These are phyloP conservation scores for Microtus oregoni DNA, from an alignment of 2,113 vertebrate species.

Conservation along the genomic window DNA sequence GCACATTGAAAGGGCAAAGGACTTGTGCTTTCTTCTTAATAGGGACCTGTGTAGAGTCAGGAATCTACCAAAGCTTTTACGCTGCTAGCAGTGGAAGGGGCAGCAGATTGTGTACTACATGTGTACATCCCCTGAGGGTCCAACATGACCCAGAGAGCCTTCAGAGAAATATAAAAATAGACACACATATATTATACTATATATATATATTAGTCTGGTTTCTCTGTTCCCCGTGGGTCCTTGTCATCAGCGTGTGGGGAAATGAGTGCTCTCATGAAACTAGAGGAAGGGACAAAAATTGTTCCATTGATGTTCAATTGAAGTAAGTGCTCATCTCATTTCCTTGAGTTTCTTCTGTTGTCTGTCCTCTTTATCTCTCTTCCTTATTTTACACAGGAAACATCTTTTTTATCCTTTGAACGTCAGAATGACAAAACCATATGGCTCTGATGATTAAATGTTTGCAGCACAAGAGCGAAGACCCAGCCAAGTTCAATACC, in stretches of 20 bases:
- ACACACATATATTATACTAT: no score
- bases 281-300: background rate
- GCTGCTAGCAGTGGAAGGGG: background rate
- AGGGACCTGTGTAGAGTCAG: background rate
- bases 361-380: background rate
- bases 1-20: background rate
- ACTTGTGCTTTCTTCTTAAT: background rate
- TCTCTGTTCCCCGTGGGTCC: background rate
- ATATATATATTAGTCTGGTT: background rate
- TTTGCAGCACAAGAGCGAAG: background rate
- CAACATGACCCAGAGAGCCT: background rate
- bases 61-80: background rate
- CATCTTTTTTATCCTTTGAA: slow-evolving; percentile 44
- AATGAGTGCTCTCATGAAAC: background rate
- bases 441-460: background rate
- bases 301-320: background rate
- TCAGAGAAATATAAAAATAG: background rate
- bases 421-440: background rate
- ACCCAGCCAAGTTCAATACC: background rate
- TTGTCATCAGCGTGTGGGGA: background rate
- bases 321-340: background rate
- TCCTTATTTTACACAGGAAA: background rate
- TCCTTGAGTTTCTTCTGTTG: background rate
- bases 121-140: background rate
- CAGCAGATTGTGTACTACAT: background rate